phyloP scores from a whole-genome alignment of 1,140 invertebrate genomes.

The Proctacanthus coquilletti region DNA sequence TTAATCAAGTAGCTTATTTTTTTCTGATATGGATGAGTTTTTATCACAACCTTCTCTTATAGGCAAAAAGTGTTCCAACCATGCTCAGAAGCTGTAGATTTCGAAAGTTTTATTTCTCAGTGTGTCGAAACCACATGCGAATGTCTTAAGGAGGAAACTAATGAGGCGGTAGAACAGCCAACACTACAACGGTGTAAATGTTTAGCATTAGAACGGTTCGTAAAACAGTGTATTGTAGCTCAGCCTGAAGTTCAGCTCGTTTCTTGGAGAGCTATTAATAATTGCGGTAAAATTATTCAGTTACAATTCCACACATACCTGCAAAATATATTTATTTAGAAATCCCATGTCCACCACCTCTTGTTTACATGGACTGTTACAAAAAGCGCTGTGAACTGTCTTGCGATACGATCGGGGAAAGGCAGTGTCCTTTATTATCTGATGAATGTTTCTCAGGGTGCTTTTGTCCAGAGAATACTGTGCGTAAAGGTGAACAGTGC shows the following conservation, averaged over 20 bases:
- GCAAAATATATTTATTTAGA: conserved; percentile 36
- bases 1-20: conserved; percentile 29
- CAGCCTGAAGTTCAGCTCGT: conserved; percentile 43
- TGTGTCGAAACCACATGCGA: conserved; percentile 59
- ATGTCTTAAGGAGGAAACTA: conserved; percentile 36
- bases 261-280: conserved; percentile 49
- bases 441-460: conserved; percentile 64
- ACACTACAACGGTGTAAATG: conserved; percentile 55
- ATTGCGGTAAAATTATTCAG: conserved; percentile 14
- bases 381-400: conserved; percentile 52
- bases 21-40: not conserved
- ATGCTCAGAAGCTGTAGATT: conserved; percentile 41
- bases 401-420: conserved; percentile 44
- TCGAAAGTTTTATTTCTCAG: conserved; percentile 48
- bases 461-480: conserved; percentile 63
- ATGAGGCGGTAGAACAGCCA: conserved; percentile 13
- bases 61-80: conserved; percentile 39
- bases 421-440: conserved; percentile 42
- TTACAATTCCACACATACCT: too few relatives aligned
- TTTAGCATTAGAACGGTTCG: conserved; percentile 45
- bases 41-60: conserved; percentile 26
- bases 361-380: conserved; percentile 67
- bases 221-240: conserved; percentile 50
- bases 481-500: conserved; percentile 51
- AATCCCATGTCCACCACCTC: conserved; percentile 47